phyloP scores from a whole-genome alignment of 2,113 vertebrate genomes.

The Brevimyrus niger region DNA sequence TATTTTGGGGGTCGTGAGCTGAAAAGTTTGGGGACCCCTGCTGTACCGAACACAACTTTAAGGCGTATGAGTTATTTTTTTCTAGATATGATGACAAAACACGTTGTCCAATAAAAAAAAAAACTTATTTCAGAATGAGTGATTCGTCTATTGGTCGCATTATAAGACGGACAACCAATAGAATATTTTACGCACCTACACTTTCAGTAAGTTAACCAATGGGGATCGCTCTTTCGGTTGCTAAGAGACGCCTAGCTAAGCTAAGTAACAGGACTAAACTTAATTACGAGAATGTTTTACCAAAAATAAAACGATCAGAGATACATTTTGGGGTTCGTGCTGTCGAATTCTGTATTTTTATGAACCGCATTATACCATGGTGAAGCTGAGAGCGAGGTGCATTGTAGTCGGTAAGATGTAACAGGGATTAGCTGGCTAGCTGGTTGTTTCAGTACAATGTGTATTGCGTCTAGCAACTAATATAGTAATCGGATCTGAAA shows the following conservation, averaged over 20 bases:
- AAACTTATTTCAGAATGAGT: not conserved
- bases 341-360: not conserved
- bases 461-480: not conserved
- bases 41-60: not conserved
- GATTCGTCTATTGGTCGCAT: not conserved
- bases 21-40: no score
- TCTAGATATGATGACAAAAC: not conserved
- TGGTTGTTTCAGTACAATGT: not conserved
- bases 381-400: conserved; percentile 61
- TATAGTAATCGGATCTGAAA: not conserved
- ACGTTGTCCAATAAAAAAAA: not conserved
- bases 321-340: not conserved
- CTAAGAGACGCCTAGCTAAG: conserved; percentile 47
- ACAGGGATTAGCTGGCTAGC: not conserved
- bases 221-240: conserved; percentile 33
- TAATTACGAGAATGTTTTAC: not conserved
- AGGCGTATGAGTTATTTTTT: not conserved
- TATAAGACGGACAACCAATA: conserved; percentile 41
- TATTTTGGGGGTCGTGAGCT: no score
- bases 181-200: not conserved
- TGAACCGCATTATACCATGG: conserved; percentile 39
- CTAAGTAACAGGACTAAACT: not conserved
- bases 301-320: not conserved
- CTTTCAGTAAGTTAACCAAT: conserved; percentile 34
- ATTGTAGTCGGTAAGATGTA: conserved; percentile 55